A percentile compares a stretch with the other conserved stretches of the same genome.
These are phyloP conservation scores for Periophthalmodon schlosseri DNA, from an alignment of 2,113 vertebrate genomes.

Conservation along the genomic window DNA sequence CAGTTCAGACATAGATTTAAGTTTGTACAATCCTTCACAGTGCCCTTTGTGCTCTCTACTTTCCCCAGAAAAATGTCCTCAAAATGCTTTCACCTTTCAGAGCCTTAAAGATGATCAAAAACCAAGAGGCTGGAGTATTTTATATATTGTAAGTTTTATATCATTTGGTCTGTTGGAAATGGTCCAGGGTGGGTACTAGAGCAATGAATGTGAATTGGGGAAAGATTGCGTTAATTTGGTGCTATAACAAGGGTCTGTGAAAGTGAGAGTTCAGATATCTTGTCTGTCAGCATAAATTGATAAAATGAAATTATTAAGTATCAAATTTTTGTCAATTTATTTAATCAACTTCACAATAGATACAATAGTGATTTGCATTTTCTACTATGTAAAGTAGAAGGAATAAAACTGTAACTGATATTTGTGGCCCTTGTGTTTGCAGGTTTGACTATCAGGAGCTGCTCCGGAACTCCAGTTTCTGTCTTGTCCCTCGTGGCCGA, in stretches of 20 bases:
- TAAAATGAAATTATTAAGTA: too few species aligned
- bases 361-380: not conserved
- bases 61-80: not conserved
- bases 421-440: conserved; percentile 13
- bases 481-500: conserved; percentile 86
- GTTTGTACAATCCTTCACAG: not conserved
- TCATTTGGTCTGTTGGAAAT: not conserved
- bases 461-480: conserved; percentile 92
- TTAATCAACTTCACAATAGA: not conserved
- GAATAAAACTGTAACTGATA: not conserved
- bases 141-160: not conserved
- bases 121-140: not conserved
- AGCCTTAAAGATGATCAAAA: not conserved
- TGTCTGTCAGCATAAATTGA: too few species aligned
- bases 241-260: too few species aligned
- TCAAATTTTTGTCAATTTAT: too few species aligned
- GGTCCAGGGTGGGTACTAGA: not conserved
- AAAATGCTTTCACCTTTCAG: conserved; percentile 3
- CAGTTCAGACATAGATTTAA: not conserved
- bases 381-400: not conserved
- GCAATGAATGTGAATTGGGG: too few species aligned
- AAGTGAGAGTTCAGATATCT: too few species aligned
- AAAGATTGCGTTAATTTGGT: too few species aligned
- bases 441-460: conserved; percentile 85
- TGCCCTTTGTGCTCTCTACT: conserved; percentile 13